Evolutionary conservation across 2,888 invertebrate species (phyloP), one percentile per base, ranked within the genome.

Genomic region (Steinernema scapterisci): DNA sequence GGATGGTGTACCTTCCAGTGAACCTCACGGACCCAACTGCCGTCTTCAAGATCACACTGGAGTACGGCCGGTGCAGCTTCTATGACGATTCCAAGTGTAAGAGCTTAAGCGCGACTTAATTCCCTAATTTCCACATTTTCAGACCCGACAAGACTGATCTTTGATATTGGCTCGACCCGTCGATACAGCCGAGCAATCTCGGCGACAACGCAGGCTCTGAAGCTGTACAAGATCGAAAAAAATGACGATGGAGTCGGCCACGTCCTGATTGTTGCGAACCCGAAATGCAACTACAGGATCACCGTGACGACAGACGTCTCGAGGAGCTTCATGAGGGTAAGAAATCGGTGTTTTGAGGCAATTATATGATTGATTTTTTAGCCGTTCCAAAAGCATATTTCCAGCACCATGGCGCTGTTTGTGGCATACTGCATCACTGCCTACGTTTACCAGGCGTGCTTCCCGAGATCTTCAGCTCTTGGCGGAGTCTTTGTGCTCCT

Each of bases 381-480:
- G 63, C 63, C 63, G 2, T 63, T 63, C 63, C 63, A 63, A 19
- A 63, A 63, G 16, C 63, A 63, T 25, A 31, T 31, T 11, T 63
- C 63, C 11, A 63, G 7, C 19, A 25, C 63, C 16, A 25, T 63
- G 63, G 63, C 63, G 13, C 38, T 63, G 21, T 63, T 63, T 19
- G 63, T 27, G 11, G 16, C 31, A 13, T 63, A 31, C 63, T 31
- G 63, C 25, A 63, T 63, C 27, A 31, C 27, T 1, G 5, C 31
- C 9, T 63, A 63, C 31, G 3, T 13, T 3, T 48, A 13, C 13
- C 13, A 48, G 2, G 5, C 13, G 5, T 48, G 48, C 19, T 48
- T 48, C 19, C 48, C 48, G 16, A 19, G 19, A 3, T 48, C 6
- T 2, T 3, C 48, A 7, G 5, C 19, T 13, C 6, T 19, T 16